Percentiles rank a stretch among this genome's conserved stretches.
Evolutionary conservation across 2,113 vertebrate species (phyloP).

Genomic region (Rhabdomys dilectus): DNA sequence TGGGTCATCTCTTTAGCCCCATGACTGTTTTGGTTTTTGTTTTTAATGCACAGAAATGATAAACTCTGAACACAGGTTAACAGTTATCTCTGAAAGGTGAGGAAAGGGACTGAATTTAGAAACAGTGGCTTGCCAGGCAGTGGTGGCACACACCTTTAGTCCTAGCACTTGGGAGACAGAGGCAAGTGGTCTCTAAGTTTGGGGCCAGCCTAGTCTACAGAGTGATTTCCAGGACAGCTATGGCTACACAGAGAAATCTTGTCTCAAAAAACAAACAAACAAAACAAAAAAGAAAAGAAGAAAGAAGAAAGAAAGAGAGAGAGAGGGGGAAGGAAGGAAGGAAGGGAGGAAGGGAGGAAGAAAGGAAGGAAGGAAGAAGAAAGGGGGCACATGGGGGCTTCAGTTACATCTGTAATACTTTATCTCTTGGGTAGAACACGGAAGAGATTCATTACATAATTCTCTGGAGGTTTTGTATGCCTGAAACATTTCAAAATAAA

Average conservation of each 20-base stretch:
- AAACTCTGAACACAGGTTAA: not conserved
- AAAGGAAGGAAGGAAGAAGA: no score
- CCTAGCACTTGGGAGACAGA: not conserved
- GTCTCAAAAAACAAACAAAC: not conserved
- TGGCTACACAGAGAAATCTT: not conserved
- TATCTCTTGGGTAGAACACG: not conserved
- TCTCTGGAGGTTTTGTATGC: not conserved
- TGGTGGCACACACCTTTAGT: not conserved
- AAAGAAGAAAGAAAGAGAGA: not conserved
- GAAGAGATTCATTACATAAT: not conserved
- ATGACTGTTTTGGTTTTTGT: not conserved
- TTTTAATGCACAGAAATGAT: not conserved
- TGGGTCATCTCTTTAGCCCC: not conserved
- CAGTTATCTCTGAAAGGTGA: not conserved
- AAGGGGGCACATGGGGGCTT: not conserved
- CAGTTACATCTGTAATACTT: not conserved
- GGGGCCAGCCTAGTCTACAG: not conserved
- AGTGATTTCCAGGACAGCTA: not conserved
- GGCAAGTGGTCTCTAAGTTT: not conserved
- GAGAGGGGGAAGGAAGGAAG: not conserved
- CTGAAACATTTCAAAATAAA: conserved; percentile 7
- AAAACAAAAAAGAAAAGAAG: not conserved
- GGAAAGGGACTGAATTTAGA: not conserved
- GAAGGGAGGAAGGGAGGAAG: not conserved
- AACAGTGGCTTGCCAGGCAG: not conserved